phyloP scores from a whole-genome alignment of 2,888 invertebrate genomes.

The Auanema sp. region DNA sequence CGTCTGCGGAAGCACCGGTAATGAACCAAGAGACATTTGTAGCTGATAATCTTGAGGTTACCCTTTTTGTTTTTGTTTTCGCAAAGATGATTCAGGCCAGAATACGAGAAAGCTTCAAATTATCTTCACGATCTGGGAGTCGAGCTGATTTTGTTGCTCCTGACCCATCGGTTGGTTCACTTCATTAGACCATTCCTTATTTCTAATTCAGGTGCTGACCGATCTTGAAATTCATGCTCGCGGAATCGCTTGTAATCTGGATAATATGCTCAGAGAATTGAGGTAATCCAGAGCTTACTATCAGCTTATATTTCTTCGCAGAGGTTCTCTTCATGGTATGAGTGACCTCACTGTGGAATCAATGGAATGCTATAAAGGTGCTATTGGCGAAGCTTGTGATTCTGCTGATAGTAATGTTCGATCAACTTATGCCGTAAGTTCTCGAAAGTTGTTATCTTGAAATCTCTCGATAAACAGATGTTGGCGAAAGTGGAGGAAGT shows the following conservation, averaged over 20 bases:
- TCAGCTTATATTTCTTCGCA: background rate
- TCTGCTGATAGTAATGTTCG: constrained; percentile 56
- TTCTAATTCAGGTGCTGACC: constrained; percentile 32
- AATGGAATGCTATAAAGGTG: constrained; percentile 50
- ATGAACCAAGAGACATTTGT: constrained; percentile 28
- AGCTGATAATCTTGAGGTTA: constrained; percentile 37
- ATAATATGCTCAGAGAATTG: constrained; percentile 55
- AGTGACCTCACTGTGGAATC: constrained; percentile 58
- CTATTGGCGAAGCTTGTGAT: constrained; percentile 54
- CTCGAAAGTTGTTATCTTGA: background rate
- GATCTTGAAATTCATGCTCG: constrained; percentile 56
- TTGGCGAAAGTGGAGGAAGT: constrained; percentile 61
- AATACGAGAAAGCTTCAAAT: constrained; percentile 34
- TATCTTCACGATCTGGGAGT: constrained; percentile 7
- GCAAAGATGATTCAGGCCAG: constrained; percentile 13
- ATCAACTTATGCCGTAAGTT: constrained; percentile 54
- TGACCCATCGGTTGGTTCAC: constrained; percentile 24
- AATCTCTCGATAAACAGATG: constrained; percentile 32
- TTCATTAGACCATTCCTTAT: constrained; percentile 23
- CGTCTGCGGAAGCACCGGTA: background rate
- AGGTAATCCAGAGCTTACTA: constrained; percentile 23
- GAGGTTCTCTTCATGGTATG: constrained; percentile 57
- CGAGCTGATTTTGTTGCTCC: background rate
- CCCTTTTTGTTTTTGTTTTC: background rate
- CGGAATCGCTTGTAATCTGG: constrained; percentile 54